Evolutionary conservation across 2,113 vertebrate genomes (phyloP), one percentile per base, ranked within the genome.

Genomic region (Struthio camelus): DNA sequence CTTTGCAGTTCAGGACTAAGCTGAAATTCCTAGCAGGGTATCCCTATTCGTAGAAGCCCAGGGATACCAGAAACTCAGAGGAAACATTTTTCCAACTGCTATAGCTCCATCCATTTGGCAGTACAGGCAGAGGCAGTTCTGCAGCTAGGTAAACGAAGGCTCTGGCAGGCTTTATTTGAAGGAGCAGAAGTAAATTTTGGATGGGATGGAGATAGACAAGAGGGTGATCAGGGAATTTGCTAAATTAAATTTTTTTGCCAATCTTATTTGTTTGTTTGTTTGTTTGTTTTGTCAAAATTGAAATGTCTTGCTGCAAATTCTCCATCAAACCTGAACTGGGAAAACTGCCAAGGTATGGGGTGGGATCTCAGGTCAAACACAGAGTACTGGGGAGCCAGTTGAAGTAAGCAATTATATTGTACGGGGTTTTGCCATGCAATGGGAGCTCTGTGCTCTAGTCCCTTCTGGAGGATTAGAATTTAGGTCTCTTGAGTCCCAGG

Each of bases 271-370:
- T 85, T 96, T 85, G 24, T 53, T 80, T 61, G 1, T 78, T 83
- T 59, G 15, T 96, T 94, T 67, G 25, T 25, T 96, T 94, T 67
- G 25, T 91, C 71, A 83, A 80, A 93, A 95, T 13, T 73, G 66
- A 94, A 85, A 77, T 66, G 53, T 80, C 71, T 91, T 87, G 38
- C 91, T 94, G 81, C 38, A 85, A 91, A 85, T 5, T 44, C 87
- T 95, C 91, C 81, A 77, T 58, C 75, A 77, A 80, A 96, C n/a
- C 81, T 90, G 71, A 77, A 77, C 79, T 62, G 54, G 85, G 87
- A 94, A 83, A 79, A 51, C 40, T 91, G 85, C 75, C 92, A 91
- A 64, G 59, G 76, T 80, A 75, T 85, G 79, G 36, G 51, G 58
- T 82, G 85, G 53, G 67, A 80, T 83, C 36, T 96, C 40, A 53